Evolutionary conservation across 2,888 invertebrate species (phyloP).

Genomic region (Ditula angustiorana): DNA sequence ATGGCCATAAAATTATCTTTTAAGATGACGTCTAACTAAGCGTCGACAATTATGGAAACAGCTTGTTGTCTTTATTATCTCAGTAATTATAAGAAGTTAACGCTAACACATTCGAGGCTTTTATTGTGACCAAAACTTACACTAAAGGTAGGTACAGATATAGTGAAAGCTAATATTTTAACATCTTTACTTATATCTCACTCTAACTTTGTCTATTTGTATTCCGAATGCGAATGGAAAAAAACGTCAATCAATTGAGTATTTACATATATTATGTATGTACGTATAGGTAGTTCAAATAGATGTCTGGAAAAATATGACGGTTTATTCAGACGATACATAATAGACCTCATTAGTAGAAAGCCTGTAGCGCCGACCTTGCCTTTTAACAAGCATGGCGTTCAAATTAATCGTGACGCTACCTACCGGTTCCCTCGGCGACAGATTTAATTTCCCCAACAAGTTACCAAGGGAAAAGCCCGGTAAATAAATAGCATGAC

Average conservation of each 20-base stretch:
- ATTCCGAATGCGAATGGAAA: no score
- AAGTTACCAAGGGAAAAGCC: conserved; percentile 4
- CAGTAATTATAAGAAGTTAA: no score
- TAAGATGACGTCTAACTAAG: background rate
- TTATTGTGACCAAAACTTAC: background rate
- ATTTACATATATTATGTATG: no score
- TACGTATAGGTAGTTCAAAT: background rate
- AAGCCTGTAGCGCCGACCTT: background rate
- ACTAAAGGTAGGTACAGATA: background rate
- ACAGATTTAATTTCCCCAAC: conserved; percentile 27
- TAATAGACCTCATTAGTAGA: background rate
- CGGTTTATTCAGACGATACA: background rate
- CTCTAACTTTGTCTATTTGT: no score
- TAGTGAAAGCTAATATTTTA: background rate
- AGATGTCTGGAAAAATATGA: background rate
- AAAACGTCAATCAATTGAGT: no score
- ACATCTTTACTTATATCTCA: background rate
- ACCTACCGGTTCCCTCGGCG: background rate
- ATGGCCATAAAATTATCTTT: background rate
- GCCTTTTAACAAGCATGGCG: conserved; percentile 3
- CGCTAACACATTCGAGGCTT: no score
- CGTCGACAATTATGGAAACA: no score
- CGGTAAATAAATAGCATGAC: background rate
- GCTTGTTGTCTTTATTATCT: no score
- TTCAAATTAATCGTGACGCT: conserved; percentile 19